A percentile compares a stretch with the other conserved stretches of the same genome.
Evolutionary conservation across 1,140 invertebrate species (phyloP).

Genomic region (Diuraphis noxia): DNA sequence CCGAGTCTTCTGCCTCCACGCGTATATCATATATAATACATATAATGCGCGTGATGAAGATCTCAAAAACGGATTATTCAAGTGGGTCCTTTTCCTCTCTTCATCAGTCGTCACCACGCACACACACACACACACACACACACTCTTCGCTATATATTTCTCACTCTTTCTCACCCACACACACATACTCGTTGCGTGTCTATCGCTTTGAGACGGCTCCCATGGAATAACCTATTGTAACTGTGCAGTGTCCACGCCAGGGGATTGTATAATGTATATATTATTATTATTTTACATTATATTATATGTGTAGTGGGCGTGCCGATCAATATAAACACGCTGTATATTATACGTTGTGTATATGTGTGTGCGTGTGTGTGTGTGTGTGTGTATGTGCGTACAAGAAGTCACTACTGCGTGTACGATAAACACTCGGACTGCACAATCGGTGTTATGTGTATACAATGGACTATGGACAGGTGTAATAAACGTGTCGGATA

Average conservation of each 20-base stretch:
- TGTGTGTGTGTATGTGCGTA: neutral
- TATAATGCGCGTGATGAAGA: conserved; percentile 46
- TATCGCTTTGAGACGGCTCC: conserved; percentile 12
- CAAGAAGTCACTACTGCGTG: neutral
- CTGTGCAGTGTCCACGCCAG: neutral
- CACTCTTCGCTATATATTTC: neutral
- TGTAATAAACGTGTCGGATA: conserved; percentile 41
- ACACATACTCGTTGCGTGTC: neutral
- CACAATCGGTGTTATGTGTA: neutral
- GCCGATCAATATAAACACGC: conserved; percentile 48
- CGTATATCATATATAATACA: neutral
- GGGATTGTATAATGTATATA: neutral
- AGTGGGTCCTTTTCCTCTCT: conserved; percentile 24
- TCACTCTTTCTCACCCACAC: neutral
- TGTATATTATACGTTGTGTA: neutral
- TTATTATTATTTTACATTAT: neutral
- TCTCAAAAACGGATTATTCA: conserved; percentile 51
- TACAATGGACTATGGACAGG: conserved; percentile 39
- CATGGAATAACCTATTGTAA: conserved; percentile 43
- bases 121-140: neutral
- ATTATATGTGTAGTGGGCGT: conserved; percentile 1
- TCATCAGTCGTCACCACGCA: neutral
- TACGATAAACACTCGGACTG: neutral
- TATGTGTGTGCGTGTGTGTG: neutral
- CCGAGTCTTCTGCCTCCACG: neutral